Percentiles rank a stretch among this genome's conserved stretches.
phyloP scores from a whole-genome alignment of 2,797 vertebrate genomes.

The Artibeus lituratus region DNA sequence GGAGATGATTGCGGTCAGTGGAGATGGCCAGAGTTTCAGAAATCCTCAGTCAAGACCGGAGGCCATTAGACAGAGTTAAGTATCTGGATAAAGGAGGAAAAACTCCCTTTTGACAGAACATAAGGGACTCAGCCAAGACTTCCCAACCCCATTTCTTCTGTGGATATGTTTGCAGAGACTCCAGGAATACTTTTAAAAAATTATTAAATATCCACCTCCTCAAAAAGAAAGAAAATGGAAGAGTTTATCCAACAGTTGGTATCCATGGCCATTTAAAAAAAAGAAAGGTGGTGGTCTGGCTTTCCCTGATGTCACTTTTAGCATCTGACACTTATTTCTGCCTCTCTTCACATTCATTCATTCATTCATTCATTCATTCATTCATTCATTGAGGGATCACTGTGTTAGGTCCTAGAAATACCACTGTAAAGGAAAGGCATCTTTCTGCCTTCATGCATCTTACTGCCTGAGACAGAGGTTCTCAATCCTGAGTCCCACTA shows the following conservation, averaged over 20 bases:
- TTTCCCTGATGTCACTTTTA: not conserved
- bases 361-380: not conserved
- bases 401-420: not conserved
- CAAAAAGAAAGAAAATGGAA: not conserved
- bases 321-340: not conserved
- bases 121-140: not conserved
- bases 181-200: not conserved
- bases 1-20: not conserved
- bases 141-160: not conserved
- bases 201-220: not conserved
- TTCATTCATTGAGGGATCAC: not conserved
- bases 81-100: not conserved
- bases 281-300: not conserved
- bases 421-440: not conserved
- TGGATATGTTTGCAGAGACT: not conserved
- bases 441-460: not conserved
- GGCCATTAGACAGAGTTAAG: not conserved
- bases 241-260: not conserved
- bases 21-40: not conserved
- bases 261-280: not conserved
- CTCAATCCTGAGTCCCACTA: not conserved
- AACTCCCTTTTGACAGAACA: not conserved
- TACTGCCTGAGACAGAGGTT: not conserved
- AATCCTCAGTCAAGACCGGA: not conserved
- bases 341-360: not conserved